Evolutionary conservation across 2,797 vertebrate genomes (phyloP).

Genomic region (Chaetophractus vellerosus): DNA sequence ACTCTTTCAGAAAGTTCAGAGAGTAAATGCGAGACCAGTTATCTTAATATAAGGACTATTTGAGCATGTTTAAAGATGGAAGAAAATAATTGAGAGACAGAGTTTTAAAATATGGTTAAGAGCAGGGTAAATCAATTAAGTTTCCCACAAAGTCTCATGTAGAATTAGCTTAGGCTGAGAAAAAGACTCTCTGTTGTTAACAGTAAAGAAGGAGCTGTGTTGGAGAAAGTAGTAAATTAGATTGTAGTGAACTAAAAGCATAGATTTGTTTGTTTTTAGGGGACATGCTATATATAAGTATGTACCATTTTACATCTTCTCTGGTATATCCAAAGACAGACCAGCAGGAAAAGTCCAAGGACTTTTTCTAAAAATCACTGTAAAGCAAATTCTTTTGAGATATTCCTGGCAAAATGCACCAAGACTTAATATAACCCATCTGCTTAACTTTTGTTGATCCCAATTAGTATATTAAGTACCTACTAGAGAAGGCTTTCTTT

Average conservation of each 20-base stretch:
- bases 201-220: neutral
- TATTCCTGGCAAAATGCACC: neutral
- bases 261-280: neutral
- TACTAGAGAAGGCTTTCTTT: neutral
- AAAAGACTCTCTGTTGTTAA: neutral
- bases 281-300: neutral
- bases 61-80: neutral
- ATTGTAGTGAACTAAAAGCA: neutral
- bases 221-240: neutral
- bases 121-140: neutral
- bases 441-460: neutral
- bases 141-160: neutral
- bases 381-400: neutral
- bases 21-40: neutral
- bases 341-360: neutral
- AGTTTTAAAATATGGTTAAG: neutral
- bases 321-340: neutral
- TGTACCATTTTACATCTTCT: slow-evolving; percentile 1
- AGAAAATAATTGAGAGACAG: neutral
- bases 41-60: neutral
- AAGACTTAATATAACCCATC: neutral
- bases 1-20: neutral
- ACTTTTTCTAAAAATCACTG: neutral
- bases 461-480: neutral
- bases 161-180: neutral